These are phyloP conservation scores for Embidobia sp. DNA, from an alignment of 2,888 invertebrate genomes.

Conservation along the genomic window DNA sequence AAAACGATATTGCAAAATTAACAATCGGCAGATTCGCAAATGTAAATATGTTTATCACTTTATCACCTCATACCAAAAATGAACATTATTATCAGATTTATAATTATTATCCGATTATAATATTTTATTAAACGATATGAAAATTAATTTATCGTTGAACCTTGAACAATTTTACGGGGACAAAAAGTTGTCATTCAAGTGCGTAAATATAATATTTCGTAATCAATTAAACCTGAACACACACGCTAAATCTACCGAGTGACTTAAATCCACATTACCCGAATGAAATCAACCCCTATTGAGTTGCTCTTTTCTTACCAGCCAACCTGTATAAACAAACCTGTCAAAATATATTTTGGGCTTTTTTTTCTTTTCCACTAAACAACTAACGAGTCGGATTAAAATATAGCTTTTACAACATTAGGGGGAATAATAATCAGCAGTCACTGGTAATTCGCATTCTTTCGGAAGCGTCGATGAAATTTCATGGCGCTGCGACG, in stretches of 20 bases:
- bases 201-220: constrained; percentile 14
- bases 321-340: constrained; percentile 53
- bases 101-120: no score
- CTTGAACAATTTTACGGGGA: no score
- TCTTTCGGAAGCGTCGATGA: no score
- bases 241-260: not conserved
- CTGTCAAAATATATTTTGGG: constrained; percentile 53
- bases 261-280: constrained; percentile 42
- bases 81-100: no score
- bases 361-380: constrained; percentile 32
- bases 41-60: no score
- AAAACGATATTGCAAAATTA: no score
- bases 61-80: no score
- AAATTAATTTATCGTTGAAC: no score
- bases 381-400: constrained; percentile 26
- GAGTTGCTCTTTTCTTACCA: constrained; percentile 50
- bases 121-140: no score
- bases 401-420: constrained; percentile 10
- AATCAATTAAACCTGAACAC: constrained; percentile 40
- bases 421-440: constrained; percentile 19
- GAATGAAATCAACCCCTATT: constrained; percentile 52
- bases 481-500: no score
- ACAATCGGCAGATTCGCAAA: no score
- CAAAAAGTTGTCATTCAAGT: not conserved
- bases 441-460: not conserved